phyloP scores from a whole-genome alignment of 2,797 vertebrate genomes.

The Coendou prehensilis region DNA sequence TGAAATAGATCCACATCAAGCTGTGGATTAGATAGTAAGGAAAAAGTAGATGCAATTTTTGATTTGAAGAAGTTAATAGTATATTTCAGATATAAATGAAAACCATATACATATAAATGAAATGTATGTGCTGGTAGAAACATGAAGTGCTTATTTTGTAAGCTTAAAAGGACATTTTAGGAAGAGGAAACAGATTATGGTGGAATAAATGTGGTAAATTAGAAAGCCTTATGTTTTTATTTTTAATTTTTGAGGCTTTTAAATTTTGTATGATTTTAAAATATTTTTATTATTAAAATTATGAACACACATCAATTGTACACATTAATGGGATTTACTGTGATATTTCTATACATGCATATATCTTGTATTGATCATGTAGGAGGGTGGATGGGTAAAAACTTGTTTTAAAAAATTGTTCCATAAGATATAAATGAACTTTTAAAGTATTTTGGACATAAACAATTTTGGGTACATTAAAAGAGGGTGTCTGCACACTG shows the following conservation, averaged over 20 bases:
- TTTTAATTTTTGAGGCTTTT: neutral
- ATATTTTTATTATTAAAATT: neutral
- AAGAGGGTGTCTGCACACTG: neutral
- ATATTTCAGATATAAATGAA: constrained; percentile 46
- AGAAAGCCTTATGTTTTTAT: neutral
- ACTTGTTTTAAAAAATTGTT: neutral
- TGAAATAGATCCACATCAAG: neutral
- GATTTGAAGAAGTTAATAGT: constrained; percentile 5
- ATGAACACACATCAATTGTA: neutral
- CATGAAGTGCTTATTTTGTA: neutral
- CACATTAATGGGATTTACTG: neutral
- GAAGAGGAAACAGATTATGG: neutral
- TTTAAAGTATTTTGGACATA: constrained; percentile 32
- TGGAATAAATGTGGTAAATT: neutral
- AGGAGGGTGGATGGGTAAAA: neutral
- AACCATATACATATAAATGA: neutral
- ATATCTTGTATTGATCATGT: neutral
- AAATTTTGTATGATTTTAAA: neutral
- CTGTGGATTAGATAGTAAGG: neutral
- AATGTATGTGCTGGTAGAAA: neutral
- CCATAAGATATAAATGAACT: neutral
- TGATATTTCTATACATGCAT: neutral
- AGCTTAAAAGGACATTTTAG: constrained; percentile 17
- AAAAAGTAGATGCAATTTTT: constrained; percentile 8
- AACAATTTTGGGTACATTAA: constrained; percentile 12